phyloP scores from a whole-genome alignment of 1,140 invertebrate species.

The Eumeta japonica region DNA sequence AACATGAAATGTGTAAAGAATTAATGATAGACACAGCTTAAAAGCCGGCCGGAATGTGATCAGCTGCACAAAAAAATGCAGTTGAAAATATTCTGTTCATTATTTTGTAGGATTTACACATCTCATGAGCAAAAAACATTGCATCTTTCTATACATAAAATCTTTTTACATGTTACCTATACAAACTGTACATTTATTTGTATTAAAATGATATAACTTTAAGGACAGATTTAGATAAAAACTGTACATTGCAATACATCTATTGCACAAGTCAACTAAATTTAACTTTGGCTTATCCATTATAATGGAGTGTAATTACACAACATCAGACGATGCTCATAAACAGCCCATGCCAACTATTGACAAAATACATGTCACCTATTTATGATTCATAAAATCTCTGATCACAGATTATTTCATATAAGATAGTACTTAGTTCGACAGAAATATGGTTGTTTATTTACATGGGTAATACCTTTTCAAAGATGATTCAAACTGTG shows the following conservation, averaged over 20 bases:
- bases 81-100: neutral
- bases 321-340: neutral
- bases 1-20: neutral
- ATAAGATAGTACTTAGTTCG: neutral
- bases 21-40: neutral
- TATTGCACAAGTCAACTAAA: slow-evolving; percentile 52
- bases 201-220: slow-evolving; percentile 13
- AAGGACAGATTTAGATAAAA: slow-evolving; percentile 10
- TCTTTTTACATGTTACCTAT: slow-evolving; percentile 25
- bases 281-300: slow-evolving; percentile 55
- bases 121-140: neutral
- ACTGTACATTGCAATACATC: slow-evolving; percentile 51
- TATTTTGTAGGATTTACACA: neutral
- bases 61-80: neutral
- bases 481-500: no score
- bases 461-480: neutral
- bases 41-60: neutral
- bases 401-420: neutral
- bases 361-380: neutral
- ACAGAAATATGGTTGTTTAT: neutral
- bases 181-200: slow-evolving; percentile 21
- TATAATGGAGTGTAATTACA: slow-evolving; percentile 13
- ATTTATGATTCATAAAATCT: neutral
- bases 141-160: slow-evolving; percentile 25
- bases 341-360: no score